Evolutionary conservation across 2,797 vertebrate species (phyloP), one percentile per base, ranked within the genome.

Genomic region (Phataginus tricuspis): DNA sequence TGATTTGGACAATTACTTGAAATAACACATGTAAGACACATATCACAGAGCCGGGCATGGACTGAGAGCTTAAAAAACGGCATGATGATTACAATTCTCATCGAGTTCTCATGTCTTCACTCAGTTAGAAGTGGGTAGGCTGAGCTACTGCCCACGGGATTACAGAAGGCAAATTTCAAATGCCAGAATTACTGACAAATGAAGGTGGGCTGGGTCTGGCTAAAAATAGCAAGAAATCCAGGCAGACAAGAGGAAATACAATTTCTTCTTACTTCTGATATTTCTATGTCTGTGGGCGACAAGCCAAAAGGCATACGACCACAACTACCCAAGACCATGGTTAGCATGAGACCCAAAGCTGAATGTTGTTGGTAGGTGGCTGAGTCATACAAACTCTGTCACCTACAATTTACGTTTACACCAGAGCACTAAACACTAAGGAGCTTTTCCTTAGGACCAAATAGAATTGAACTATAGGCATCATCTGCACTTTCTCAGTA

Each of bases 151-250:
- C n/a, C 79, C 10, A 39, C 49, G 25, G 19, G 75, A 82, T 77
- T 31, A 37, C 4, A 92, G 25, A 93, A 39, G n/a, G 42, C 27
- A 34, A 87, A 27, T 72, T 72, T 96, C 6, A 89, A 89, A 95
- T 51, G 34, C 27, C 25, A 12, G 59, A 84, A 34, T 71, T 90
- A 66, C 21, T n/a, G 49, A 78, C 59, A 80, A 83, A 72, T 79
- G 68, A 72, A 49, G 7, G 12, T 51, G 51, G 68, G 72, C 27
- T 23, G 53, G 27, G 5, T 80, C 34, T 95, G 49, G 21, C 49
- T 78, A 84, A 89, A 78, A 75, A 90, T 29, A 91, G 61, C 37
- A 55, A 72, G 82, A 59, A 31, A 5, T 55, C 19, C 31, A 61
- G 25, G 19, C 15, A 77, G 31, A 37, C n/a, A 93, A 91, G 64